Evolutionary conservation across 2,113 vertebrate genomes (phyloP), one percentile per base, ranked within the genome.

Genomic region (Lontra canadensis): DNA sequence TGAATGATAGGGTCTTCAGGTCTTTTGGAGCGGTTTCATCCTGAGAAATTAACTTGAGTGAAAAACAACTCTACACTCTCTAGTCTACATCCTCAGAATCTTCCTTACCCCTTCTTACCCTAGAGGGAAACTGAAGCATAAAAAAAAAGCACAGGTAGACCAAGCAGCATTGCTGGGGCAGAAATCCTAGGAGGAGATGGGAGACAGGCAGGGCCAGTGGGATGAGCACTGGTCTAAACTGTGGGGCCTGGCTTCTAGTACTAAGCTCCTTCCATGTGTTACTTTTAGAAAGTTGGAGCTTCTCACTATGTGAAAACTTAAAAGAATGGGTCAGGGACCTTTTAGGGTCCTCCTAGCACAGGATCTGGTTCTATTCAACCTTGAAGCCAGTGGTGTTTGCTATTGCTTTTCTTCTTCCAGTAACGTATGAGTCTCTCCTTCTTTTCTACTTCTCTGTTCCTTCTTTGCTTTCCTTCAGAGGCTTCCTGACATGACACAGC

Each of bases 401-500:
- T 73, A 0, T 36, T 71, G 59, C 42, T 94, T 69, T 69, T 63
- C 42, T 52, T 34, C 49, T 87, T 61, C 55, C 39, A 44, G n/a
- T 18, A 89, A 69, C 47, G 1, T 44, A 0, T 15, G 67, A 23
- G 1, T 65, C 18, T 89, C 63, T 67, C 20, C 59, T 23, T 90
- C 42, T 94, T 90, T 69, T 93, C 49, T 87, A 82, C 83, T 92
- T 74, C 78, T 47, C 76, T 44, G 29, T 65, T 82, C 20, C 36
- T 97, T 74, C 13, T 6, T 82, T 55, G 47, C 47, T 39, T 83
- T 90, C 78, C 87, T 95, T 74, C 42, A 1, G 65, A 96, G 93
- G 61, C 76, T 90, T 31, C 36, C 78, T 88, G 95, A 90, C 80
- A 90, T 44, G 74, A 82, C 88, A 92, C 90, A 55, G 95, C 84